Evolutionary conservation across 2,113 vertebrate species (phyloP).

Genomic region (Mustela nigripes): DNA sequence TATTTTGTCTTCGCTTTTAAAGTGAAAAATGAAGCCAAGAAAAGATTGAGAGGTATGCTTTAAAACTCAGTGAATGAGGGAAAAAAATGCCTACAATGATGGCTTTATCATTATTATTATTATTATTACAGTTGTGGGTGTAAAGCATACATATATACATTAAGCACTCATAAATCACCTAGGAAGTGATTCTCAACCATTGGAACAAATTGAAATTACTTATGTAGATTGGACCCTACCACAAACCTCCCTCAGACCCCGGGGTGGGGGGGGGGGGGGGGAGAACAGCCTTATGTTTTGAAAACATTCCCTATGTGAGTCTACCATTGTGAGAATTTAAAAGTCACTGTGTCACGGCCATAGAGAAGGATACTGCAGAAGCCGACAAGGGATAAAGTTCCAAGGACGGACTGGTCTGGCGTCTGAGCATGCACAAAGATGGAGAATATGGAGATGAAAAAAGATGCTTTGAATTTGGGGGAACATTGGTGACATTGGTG

Average conservation of each 20-base stretch:
- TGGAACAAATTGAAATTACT: background rate
- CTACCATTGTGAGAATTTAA: background rate
- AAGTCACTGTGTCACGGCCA: background rate
- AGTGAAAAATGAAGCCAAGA: conserved; percentile 31
- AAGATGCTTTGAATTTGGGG: background rate
- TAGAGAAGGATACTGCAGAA: background rate
- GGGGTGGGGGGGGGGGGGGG: background rate
- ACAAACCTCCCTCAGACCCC: background rate
- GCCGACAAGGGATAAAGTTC: background rate
- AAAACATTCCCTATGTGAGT: background rate
- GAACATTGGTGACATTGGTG: background rate
- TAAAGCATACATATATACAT: background rate
- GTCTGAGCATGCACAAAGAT: background rate
- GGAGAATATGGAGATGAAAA: background rate
- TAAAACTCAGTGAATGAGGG: background rate
- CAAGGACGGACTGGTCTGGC: background rate
- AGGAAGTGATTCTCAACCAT: background rate
- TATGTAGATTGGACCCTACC: background rate
- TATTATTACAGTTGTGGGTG: background rate
- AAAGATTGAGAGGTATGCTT: background rate
- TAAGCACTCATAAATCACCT: background rate
- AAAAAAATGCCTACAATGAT: background rate
- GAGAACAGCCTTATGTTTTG: background rate
- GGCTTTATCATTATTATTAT: background rate
- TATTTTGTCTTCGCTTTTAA: conserved; percentile 34